phyloP scores from a whole-genome alignment of 2,888 invertebrate genomes.

The Antheraea yamamai region DNA sequence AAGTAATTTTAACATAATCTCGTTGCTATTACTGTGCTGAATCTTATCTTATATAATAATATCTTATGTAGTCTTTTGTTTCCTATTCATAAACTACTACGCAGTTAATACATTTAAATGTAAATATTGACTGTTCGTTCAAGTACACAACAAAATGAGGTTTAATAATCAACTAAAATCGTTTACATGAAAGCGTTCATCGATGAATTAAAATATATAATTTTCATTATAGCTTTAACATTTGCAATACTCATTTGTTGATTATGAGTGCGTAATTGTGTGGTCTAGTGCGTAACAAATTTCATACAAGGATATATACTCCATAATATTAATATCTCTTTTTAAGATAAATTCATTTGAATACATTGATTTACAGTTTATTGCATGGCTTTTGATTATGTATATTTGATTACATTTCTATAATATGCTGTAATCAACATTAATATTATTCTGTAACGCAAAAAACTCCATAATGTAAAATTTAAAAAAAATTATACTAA shows the following conservation, averaged over 20 bases:
- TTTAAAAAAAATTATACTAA: background rate
- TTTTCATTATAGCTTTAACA: conserved; percentile 23
- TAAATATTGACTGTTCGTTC: background rate
- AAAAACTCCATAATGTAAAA: background rate
- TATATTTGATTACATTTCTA: background rate
- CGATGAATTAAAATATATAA: conserved; percentile 5
- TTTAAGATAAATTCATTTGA: conserved; percentile 1
- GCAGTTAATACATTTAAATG: conserved; percentile 1
- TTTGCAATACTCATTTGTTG: conserved; percentile 21
- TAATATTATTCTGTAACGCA: too few relatives aligned
- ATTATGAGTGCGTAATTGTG: background rate
- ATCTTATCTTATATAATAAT: too few relatives aligned
- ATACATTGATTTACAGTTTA: background rate
- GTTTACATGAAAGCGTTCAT: background rate
- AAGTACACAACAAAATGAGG: background rate
- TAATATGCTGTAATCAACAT: too few relatives aligned
- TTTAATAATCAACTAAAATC: background rate
- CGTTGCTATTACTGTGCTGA: background rate
- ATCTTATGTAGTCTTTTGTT: background rate
- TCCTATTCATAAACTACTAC: background rate
- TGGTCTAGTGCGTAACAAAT: background rate
- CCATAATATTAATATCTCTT: background rate
- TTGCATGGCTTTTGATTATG: background rate
- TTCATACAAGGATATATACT: background rate
- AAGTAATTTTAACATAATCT: background rate